These are phyloP conservation scores for Dicranocentrus wangi DNA, from an alignment of 2,888 invertebrate species.

Conservation along the genomic window DNA sequence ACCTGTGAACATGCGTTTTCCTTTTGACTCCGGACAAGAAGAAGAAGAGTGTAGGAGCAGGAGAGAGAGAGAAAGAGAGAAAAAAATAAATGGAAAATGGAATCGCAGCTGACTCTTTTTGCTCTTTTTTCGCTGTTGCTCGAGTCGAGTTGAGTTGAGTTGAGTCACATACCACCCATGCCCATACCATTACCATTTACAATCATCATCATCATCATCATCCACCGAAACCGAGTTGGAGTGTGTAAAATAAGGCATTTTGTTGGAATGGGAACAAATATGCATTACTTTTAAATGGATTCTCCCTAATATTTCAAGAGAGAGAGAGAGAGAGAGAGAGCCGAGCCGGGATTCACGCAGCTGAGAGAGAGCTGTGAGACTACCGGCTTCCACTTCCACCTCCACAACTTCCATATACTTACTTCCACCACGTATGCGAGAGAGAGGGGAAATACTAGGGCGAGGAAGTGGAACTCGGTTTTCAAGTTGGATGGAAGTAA, in stretches of 20 bases:
- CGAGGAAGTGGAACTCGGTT: conserved; percentile 39
- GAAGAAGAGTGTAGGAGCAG: background rate
- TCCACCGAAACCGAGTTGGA: conserved; percentile 16
- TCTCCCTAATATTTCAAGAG: conserved; percentile 46
- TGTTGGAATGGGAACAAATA: conserved; percentile 60
- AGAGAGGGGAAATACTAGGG: conserved; percentile 17
- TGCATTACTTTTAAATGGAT: conserved; percentile 60
- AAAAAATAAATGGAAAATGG: conserved; percentile 63
- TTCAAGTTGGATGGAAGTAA: conserved; percentile 11
- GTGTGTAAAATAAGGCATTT: conserved; percentile 60
- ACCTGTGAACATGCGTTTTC: conserved; percentile 58
- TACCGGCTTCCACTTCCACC: too few relatives aligned
- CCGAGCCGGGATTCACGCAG: background rate
- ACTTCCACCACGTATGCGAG: background rate
- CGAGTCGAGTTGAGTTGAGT: background rate
- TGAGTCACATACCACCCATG: background rate
- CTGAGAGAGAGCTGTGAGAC: background rate
- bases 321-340: too few relatives aligned
- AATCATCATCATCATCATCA: conserved; percentile 48
- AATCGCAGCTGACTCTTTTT: conserved; percentile 60
- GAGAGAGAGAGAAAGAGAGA: background rate
- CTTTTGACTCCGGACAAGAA: conserved; percentile 54
- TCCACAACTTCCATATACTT: background rate
- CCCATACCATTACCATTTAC: conserved; percentile 46
- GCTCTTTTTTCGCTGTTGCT: conserved; percentile 3